Evolutionary conservation across 2,888 invertebrate species (phyloP).

Genomic region (Sinhomidia bicolor): DNA sequence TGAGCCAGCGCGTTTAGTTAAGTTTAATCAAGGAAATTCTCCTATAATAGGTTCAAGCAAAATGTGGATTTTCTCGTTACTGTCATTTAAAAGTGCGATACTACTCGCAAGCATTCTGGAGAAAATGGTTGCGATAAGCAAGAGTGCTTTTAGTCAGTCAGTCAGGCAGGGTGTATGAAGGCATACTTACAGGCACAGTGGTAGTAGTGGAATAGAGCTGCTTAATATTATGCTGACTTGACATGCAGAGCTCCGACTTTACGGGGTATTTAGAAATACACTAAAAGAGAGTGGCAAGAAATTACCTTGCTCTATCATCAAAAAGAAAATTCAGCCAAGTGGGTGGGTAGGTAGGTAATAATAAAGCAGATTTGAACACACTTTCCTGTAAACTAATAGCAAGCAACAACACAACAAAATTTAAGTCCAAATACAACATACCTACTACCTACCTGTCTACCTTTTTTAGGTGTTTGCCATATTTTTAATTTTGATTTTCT

Average conservation of each 20-base stretch:
- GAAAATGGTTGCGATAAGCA: neutral
- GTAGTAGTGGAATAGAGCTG: too few relatives aligned
- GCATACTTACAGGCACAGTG: too few relatives aligned
- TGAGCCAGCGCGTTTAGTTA: neutral
- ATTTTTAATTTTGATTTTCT: too few relatives aligned
- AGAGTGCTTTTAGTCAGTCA: neutral
- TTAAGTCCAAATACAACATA: too few relatives aligned
- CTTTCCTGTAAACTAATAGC: too few relatives aligned
- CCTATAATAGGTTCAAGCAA: neutral
- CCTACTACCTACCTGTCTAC: too few relatives aligned
- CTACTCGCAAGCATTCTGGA: neutral
- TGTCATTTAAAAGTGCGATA: slow-evolving; percentile 1
- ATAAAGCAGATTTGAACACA: too few relatives aligned
- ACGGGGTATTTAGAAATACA: neutral
- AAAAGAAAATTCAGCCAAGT: neutral
- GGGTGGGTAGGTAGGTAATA: neutral
- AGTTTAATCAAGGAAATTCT: neutral
- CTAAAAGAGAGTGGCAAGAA: neutral
- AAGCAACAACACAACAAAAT: too few relatives aligned
- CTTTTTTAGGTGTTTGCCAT: too few relatives aligned
- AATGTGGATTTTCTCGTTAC: neutral
- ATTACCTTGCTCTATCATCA: neutral
- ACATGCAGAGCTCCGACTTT: neutral
- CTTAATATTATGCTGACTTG: too few relatives aligned
- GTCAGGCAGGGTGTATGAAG: too few relatives aligned